phyloP scores from a whole-genome alignment of 2,797 vertebrate species.

The Microcaecilia unicolor region DNA sequence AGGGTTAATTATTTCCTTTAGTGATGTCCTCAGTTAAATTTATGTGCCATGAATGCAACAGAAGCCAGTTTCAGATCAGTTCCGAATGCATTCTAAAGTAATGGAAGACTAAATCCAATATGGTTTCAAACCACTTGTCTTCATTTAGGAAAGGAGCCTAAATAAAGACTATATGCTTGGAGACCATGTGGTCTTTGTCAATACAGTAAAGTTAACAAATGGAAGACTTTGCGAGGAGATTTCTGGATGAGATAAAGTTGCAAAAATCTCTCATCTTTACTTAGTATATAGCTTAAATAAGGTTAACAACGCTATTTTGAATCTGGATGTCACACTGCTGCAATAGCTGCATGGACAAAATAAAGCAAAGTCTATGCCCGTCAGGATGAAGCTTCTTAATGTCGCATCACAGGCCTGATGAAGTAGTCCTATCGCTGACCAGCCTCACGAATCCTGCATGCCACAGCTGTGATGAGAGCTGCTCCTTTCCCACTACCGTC shows the following conservation, averaged over 20 bases:
- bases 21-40: no score
- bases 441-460: constrained; percentile 71
- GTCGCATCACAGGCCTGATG: constrained; percentile 3
- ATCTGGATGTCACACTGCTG: not conserved
- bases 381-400: not conserved
- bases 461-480: constrained; percentile 88
- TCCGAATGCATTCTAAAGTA: no score
- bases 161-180: no score
- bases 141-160: no score
- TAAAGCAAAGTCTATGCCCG: constrained; percentile 14
- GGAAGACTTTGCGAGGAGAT: not conserved
- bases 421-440: constrained; percentile 55
- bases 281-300: not conserved
- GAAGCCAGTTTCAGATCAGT: no score
- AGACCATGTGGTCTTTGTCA: no score
- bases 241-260: constrained; percentile 2
- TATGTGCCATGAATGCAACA: no score
- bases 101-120: no score
- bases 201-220: no score
- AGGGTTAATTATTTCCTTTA: no score
- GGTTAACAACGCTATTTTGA: not conserved
- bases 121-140: no score
- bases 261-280: constrained; percentile 9
- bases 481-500: constrained; percentile 94
- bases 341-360: not conserved